Conservation (phyloP, 2,113 vertebrate genomes). For the Heterochromis multidens region DNA sequence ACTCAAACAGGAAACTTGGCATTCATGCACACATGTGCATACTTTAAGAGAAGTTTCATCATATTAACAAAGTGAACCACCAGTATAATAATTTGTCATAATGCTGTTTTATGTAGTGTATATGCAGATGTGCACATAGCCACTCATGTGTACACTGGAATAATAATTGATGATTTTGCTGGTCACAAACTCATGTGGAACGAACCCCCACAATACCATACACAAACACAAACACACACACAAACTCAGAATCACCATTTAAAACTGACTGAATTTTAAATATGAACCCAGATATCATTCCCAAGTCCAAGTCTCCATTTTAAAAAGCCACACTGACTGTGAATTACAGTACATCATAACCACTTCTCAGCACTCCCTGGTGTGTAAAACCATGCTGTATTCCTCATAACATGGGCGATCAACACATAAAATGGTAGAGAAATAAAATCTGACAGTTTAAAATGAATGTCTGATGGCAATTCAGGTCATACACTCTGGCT, state of each 20-base stretch:
- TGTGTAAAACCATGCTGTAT: not conserved
- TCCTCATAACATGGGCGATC: not conserved
- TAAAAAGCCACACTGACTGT: not conserved
- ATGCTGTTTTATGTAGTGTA: not conserved
- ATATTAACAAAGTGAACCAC: slow-evolving; percentile 21
- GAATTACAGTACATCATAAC: not conserved
- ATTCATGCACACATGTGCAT: not conserved
- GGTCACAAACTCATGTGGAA: slow-evolving; percentile 18
- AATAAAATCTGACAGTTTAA: slow-evolving; percentile 4
- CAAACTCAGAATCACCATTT: not conserved
- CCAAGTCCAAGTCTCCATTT: not conserved
- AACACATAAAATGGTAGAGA: not conserved
- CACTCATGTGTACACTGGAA: slow-evolving; percentile 9
- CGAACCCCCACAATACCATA: not conserved
- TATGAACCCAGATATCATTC: not conserved
- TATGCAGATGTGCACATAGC: slow-evolving; percentile 16
- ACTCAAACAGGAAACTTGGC: not conserved
- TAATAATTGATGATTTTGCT: slow-evolving; percentile 47
- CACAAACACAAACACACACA: not conserved
- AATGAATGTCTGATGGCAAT: slow-evolving; percentile 18
- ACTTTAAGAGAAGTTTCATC: not conserved
- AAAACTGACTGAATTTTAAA: slow-evolving; percentile 1
- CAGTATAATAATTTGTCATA: slow-evolving; percentile 20
- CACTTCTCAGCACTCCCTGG: not conserved
- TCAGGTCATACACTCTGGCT: slow-evolving; percentile 13